A percentile compares a stretch with the other conserved stretches of the same genome.
Conservation (phyloP, 2,113 vertebrate genomes). For the Channa maculata region DNA sequence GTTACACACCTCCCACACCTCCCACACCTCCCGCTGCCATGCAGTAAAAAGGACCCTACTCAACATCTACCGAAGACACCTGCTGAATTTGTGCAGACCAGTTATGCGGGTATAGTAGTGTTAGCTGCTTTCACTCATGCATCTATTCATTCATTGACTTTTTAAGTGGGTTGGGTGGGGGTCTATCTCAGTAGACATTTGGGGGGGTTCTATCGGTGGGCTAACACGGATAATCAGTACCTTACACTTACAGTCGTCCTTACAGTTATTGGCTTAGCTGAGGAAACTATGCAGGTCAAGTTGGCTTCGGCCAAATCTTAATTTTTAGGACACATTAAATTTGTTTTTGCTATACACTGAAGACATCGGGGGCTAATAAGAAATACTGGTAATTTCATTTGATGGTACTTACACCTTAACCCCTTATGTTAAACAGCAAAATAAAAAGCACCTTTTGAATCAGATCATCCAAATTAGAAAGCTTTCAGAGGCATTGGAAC, state of each 20-base stretch:
- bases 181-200: neutral
- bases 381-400: too few relatives aligned
- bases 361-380: too few relatives aligned
- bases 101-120: neutral
- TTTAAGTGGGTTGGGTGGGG: neutral
- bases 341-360: too few relatives aligned
- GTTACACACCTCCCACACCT: constrained; percentile 66
- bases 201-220: constrained; percentile 6
- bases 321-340: neutral
- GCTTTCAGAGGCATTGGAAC: too few relatives aligned
- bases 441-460: too few relatives aligned
- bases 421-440: too few relatives aligned
- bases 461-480: too few relatives aligned
- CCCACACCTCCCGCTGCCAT: constrained; percentile 32
- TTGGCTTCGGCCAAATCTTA: neutral
- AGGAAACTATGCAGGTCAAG: constrained; percentile 15
- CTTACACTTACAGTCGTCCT: constrained; percentile 32
- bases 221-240: constrained; percentile 41
- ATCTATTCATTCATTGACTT: constrained; percentile 16
- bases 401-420: too few relatives aligned
- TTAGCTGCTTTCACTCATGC: neutral
- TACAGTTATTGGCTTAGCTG: constrained; percentile 12
- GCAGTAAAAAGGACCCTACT: constrained; percentile 39
- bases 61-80: constrained; percentile 36
- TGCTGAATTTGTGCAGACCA: constrained; percentile 20